phyloP scores from a whole-genome alignment of 2,113 vertebrate genomes.

The Halcyon malimbica region DNA sequence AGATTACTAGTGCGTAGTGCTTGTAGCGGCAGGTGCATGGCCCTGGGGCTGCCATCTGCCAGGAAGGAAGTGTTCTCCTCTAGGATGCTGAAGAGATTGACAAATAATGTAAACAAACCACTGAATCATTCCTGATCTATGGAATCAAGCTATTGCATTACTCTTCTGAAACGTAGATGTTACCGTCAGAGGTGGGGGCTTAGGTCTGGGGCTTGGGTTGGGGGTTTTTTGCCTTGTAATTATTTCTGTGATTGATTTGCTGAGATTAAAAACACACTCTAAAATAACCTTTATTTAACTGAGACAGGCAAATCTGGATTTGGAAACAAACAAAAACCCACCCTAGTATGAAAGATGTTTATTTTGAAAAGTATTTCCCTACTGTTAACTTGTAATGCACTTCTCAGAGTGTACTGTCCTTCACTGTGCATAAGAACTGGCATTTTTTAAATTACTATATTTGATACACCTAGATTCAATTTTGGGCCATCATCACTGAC shows the following conservation, averaged over 20 bases:
- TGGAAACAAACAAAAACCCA: neutral
- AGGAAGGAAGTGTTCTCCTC: constrained; percentile 67
- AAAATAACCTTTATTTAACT: neutral
- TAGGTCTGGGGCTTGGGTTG: neutral
- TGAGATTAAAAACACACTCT: neutral
- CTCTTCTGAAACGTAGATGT: neutral
- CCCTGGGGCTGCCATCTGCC: constrained; percentile 82
- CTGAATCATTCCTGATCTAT: constrained; percentile 24
- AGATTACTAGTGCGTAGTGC: constrained; percentile 78
- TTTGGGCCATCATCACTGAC: neutral
- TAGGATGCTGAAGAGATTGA: constrained; percentile 52
- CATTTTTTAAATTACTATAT: neutral
- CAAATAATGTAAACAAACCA: constrained; percentile 57
- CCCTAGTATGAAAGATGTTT: neutral
- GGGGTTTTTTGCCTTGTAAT: neutral
- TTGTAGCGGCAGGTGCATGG: constrained; percentile 84
- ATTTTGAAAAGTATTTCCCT: neutral
- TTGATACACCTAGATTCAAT: neutral
- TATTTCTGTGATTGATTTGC: neutral
- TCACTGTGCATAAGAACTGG: neutral
- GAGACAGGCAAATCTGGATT: neutral
- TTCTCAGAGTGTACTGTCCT: neutral
- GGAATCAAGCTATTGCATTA: neutral
- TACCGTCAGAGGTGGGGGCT: neutral
- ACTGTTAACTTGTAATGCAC: neutral